Conservation (phyloP, 1,140 invertebrate genomes). For the Coelopa frigida region DNA sequence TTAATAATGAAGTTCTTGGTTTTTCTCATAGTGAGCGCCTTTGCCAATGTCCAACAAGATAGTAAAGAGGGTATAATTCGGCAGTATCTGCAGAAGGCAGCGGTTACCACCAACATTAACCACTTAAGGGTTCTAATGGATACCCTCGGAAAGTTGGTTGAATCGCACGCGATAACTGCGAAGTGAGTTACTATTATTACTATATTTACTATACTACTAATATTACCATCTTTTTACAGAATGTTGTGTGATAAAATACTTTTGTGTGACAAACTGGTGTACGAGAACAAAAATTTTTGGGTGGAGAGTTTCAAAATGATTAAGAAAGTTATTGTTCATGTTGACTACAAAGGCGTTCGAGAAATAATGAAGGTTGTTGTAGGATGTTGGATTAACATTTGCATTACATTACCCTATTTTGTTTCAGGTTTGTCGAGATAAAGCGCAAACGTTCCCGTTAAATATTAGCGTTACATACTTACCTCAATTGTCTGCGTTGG, state of each 20-base stretch:
- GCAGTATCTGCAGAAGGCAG: constrained; percentile 61
- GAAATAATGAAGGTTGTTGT: constrained; percentile 77
- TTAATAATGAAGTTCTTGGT: no score
- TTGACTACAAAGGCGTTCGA: constrained; percentile 91
- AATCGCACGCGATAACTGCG: constrained; percentile 49
- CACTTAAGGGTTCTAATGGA: constrained; percentile 64
- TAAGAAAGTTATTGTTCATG: constrained; percentile 75
- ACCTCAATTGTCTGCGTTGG: constrained; percentile 71
- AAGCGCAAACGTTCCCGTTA: constrained; percentile 69
- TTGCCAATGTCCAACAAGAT: constrained; percentile 53
- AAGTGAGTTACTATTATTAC: constrained; percentile 15
- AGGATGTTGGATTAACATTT: not conserved
- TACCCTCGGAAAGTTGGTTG: constrained; percentile 65
- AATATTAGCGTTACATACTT: constrained; percentile 69
- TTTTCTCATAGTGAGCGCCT: constrained; percentile 42
- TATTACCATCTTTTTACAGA: constrained; percentile 48
- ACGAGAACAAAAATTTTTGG: constrained; percentile 77
- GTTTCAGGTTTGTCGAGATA: constrained; percentile 62
- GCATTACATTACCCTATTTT: not conserved
- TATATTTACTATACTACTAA: not conserved
- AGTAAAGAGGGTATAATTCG: constrained; percentile 63
- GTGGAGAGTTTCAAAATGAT: constrained; percentile 80
- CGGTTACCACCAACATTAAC: constrained; percentile 60
- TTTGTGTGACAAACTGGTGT: constrained; percentile 67
- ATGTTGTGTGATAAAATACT: constrained; percentile 79